Conservation (phyloP, 1,140 invertebrate species). For the Papilio glaucus region DNA sequence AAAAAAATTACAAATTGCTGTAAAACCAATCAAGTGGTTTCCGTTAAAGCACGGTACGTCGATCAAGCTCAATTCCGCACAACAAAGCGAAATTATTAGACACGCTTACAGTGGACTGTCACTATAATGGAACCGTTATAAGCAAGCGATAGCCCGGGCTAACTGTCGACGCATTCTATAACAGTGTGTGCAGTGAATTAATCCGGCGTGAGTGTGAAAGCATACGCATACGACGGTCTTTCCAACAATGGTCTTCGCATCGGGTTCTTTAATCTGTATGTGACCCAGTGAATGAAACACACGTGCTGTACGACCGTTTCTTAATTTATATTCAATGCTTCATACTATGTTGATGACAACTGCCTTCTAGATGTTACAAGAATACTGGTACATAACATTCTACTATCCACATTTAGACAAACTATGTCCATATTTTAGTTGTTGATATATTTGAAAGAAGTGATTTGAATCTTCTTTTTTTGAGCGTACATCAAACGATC, state of each 20-base stretch:
- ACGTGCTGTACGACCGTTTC: background rate
- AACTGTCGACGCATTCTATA: conserved; percentile 56
- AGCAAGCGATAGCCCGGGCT: conserved; percentile 48
- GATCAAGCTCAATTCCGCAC: conserved; percentile 22
- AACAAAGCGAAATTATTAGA: conserved; percentile 33
- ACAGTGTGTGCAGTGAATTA: conserved; percentile 46
- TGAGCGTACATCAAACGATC: too few relatives aligned
- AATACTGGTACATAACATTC: background rate
- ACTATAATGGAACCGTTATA: conserved; percentile 56
- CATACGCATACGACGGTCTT: conserved; percentile 11
- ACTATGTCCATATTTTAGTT: too few relatives aligned
- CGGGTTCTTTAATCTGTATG: background rate
- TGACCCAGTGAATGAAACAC: conserved; percentile 11
- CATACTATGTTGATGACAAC: background rate
- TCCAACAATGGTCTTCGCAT: conserved; percentile 19
- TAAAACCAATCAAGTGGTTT: conserved; percentile 27
- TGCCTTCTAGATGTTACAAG: background rate
- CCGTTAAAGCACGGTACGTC: conserved; percentile 31
- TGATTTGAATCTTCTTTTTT: too few relatives aligned
- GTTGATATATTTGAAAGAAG: too few relatives aligned
- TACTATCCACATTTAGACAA: too few relatives aligned
- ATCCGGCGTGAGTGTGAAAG: conserved; percentile 19
- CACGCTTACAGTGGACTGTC: conserved; percentile 38
- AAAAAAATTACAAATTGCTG: conserved; percentile 9
- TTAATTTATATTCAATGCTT: background rate